Base-by-base conservation (phyloP, 2,888 invertebrate genomes). In the Drosophila cognata region DNA sequence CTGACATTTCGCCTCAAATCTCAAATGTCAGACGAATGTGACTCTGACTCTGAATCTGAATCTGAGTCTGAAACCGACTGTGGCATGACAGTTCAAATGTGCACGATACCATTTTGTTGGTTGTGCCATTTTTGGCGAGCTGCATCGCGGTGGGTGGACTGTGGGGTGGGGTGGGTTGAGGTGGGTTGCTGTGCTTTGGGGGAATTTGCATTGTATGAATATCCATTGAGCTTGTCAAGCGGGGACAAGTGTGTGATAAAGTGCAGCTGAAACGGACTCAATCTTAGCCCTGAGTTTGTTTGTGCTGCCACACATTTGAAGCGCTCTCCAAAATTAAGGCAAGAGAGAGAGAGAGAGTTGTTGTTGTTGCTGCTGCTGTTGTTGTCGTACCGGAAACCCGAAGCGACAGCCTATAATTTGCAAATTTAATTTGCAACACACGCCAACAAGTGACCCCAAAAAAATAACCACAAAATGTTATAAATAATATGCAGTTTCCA, bases 341-440 rank as follows among this genome's bases (percentile, higher is more conserved):
- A 57, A 48, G 8, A 21, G 29, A 10, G 16, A 7, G 5, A 13
- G 2, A 10, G 29, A 36, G 28, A 59, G 36, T 11, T 43, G 48
- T 50, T 46, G 59, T 64, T 57, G 71, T 58, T 64, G 63, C 63
- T 57, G 21, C 21, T 21, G 57, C 21, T 50, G 52, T 60, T 71
- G 38, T 56, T 59, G 51, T 33, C 33, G 78, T 74, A 83, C 89
- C 86, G 86, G 91, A 90, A 87, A 90, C 88, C 74, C 85, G 72
- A 72, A 75, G 89, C 80, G 90, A 88, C 85, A 87, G 90, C 89
- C 89, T 89, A 88, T 87, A 87, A 87, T 87, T 87, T 87, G 90
- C 88, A 90, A 87, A 89, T 90, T 90, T 89, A 90, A 90, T 87
- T 90, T 89, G 88, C 91, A 89, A 89, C 91, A 84, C 89, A 87